Evolutionary conservation across 1,140 invertebrate genomes (phyloP), one percentile per base, ranked within the genome.

Genomic region (Pseudomyrmex gracilis): DNA sequence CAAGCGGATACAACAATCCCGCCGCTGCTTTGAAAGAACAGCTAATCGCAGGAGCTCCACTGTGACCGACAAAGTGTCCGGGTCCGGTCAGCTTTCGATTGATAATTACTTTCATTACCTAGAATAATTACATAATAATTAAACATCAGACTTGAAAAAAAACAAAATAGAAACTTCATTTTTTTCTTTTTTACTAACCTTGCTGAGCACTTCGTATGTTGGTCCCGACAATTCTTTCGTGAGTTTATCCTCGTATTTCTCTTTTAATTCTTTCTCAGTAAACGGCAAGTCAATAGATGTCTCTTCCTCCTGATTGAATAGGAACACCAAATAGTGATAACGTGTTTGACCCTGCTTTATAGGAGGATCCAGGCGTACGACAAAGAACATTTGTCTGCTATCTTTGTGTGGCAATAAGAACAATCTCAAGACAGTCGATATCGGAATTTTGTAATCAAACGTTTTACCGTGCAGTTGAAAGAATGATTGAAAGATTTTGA

Each of bases 391-490:
- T 94, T 99, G 99, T 8, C 99, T 95, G n/a, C 96, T 97, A 95
- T 99, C 99, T 93, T 99, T 99, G 92, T 99, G 99, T 0, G 99
- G 99, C 64, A 99, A 94, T 24, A 99, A 95, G 92, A 99, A 99
- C 8, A 99, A 93, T 24, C 99, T 96, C 9, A 99, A 95, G 13
- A 99, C 98, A 0, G 98, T 99, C 1, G 98, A 98, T 96, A 99
- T 98, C 0, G 99, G 98, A 89, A 99, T 99, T 95, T 99, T 99
- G 95, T 99, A 99, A 95, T 99, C 99, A 93, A 99, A 99, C 0
- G 99, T 99, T 96, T 99, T 99, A 94, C 99, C 99, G 93, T 99
- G 99, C 71, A 99, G 96, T 95, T 99, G 99, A 91, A 99, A 98
- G 94, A 99, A 99, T 2, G 98, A 97, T 77, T 98, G 97, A 92